These are phyloP conservation scores for Amblyopsis hoosieri DNA, from an alignment of 2,797 vertebrate genomes.

Conservation along the genomic window DNA sequence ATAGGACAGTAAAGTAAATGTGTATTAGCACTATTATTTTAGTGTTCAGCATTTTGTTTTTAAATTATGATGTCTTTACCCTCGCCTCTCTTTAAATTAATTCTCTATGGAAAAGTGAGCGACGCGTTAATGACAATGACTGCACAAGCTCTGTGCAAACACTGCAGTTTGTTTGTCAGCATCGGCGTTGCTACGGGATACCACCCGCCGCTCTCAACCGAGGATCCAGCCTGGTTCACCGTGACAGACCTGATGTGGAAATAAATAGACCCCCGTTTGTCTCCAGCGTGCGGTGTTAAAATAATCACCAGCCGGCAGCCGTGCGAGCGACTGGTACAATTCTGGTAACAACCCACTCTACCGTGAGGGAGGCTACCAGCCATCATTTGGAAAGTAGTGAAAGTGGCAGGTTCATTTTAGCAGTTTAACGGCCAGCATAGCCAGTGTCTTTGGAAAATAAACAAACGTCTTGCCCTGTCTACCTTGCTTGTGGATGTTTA, in stretches of 20 bases:
- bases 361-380: too few relatives aligned
- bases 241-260: not conserved
- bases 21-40: too few relatives aligned
- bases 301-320: too few relatives aligned
- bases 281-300: too few relatives aligned
- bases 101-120: conserved; percentile 4
- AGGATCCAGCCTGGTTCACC: conserved; percentile 10
- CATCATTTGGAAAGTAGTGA: conserved; percentile 4
- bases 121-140: conserved; percentile 18
- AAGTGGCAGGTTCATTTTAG: conserved; percentile 7
- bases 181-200: conserved; percentile 19
- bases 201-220: conserved; percentile 24
- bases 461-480: not conserved
- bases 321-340: too few relatives aligned
- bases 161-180: conserved; percentile 14
- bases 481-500: not conserved
- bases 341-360: too few relatives aligned
- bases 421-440: too few relatives aligned
- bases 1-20: conserved; percentile 25
- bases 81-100: conserved; percentile 6
- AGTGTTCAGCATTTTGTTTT: not conserved
- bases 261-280: too few relatives aligned
- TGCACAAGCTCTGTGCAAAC: conserved; percentile 14
- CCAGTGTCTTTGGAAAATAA: not conserved
- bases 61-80: conserved; percentile 4